These are phyloP conservation scores for Coelopa frigida DNA, from an alignment of 1,140 invertebrate species.

Conservation along the genomic window DNA sequence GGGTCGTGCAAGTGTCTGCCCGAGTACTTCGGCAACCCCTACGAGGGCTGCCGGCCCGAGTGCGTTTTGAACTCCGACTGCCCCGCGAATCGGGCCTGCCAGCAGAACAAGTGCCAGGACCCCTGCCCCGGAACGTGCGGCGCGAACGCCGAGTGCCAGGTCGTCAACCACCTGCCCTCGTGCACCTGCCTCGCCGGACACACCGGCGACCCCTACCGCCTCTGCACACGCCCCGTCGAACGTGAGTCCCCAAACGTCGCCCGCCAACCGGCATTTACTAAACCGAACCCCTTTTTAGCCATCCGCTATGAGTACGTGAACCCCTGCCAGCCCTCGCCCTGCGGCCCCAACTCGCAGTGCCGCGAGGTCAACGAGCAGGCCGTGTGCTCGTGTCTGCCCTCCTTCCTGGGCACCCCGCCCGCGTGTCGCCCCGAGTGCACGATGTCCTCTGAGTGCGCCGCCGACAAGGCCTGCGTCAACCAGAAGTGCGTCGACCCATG, in stretches of 20 bases:
- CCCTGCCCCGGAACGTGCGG: constrained; percentile 68
- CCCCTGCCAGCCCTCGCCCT: constrained; percentile 60
- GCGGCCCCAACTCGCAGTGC: constrained; percentile 58
- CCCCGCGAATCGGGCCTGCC: constrained; percentile 59
- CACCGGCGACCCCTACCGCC: constrained; percentile 57
- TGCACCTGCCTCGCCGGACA: constrained; percentile 64
- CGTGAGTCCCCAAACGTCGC: constrained; percentile 23
- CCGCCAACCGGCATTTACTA: background rate
- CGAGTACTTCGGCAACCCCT: constrained; percentile 70
- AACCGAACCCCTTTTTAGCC: constrained; percentile 14
- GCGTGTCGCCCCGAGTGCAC: constrained; percentile 59
- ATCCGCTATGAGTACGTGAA: constrained; percentile 42
- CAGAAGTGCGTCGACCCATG: constrained; percentile 63
- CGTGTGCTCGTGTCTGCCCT: constrained; percentile 58
- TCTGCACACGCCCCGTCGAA: constrained; percentile 45
- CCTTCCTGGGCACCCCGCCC: constrained; percentile 55
- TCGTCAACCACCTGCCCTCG: constrained; percentile 62
- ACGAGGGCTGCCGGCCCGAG: constrained; percentile 63
- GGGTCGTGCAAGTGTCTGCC: constrained; percentile 63
- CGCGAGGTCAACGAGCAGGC: constrained; percentile 52
- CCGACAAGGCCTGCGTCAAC: constrained; percentile 58
- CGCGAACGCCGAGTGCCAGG: constrained; percentile 64
- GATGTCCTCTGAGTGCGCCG: constrained; percentile 58
- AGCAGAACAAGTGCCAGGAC: constrained; percentile 62
- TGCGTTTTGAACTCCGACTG: constrained; percentile 61